Conservation (phyloP, 2,113 vertebrate species). For the Melanostigma gelatinosum region DNA sequence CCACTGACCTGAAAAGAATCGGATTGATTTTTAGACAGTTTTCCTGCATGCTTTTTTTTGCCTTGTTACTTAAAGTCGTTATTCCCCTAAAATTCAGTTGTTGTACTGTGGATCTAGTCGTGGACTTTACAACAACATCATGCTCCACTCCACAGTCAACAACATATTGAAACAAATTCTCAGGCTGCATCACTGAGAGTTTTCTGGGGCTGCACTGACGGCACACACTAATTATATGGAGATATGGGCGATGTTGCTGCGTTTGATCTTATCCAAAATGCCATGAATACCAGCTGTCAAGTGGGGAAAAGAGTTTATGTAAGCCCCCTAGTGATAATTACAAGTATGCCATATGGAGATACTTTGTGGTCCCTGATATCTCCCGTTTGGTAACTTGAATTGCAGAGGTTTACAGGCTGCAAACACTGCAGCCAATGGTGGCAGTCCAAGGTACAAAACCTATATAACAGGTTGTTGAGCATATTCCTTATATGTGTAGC, state of each 20-base stretch:
- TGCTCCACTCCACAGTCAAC: background rate
- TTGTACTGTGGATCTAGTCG: background rate
- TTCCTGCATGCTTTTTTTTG: background rate
- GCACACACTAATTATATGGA: background rate
- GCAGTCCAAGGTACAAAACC: background rate
- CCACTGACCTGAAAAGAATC: conserved; percentile 17
- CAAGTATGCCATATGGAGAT: conserved; percentile 7
- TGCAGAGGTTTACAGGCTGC: conserved; percentile 9
- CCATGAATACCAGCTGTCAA: conserved; percentile 10
- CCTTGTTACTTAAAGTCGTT: conserved; percentile 13
- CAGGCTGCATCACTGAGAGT: background rate
- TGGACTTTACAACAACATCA: background rate
- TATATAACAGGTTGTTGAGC: too few relatives aligned
- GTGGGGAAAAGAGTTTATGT: conserved; percentile 1
- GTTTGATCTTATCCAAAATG: background rate
- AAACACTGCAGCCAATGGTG: background rate
- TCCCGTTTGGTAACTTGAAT: conserved; percentile 5
- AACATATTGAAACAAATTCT: background rate
- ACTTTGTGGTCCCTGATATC: conserved; percentile 18
- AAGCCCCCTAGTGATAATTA: conserved; percentile 9
- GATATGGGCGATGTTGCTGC: background rate
- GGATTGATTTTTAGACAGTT: conserved; percentile 32
- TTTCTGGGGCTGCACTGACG: background rate
- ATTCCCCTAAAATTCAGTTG: conserved; percentile 4
- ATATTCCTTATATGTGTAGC: too few relatives aligned